Evolutionary conservation across 2,797 vertebrate species (phyloP), one percentile per base, ranked within the genome.

Genomic region (Pantherophis alleghaniensis): DNA sequence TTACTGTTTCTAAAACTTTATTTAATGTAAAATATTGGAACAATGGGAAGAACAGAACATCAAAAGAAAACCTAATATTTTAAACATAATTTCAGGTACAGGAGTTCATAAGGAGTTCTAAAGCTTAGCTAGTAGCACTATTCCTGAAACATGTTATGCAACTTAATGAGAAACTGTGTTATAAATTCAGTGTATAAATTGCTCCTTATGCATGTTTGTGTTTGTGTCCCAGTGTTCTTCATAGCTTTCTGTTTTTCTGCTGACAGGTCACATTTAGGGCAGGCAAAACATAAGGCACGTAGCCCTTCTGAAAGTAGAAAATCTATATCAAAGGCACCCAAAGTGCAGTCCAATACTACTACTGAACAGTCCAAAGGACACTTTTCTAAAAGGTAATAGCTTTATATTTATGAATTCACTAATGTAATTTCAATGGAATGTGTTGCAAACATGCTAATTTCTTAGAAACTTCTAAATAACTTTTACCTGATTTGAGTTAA

Each of bases 241-340:
- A 98, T 97, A 98, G 97, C 96, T 97, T 96, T 98, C 96, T 98
- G 96, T 98, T 98, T 74, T 99, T 98, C 98, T 98, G 98, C 98
- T 98, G 98, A 98, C 99, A 99, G 99, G 98, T 99, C 99, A 98
- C 99, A 99, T 97, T 99, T 99, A 99, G 99, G 99, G 98, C 99
- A 99, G 98, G 98, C 98, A 98, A 99, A 99, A 98, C 98, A 99
- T 98, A 99, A 99, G 98, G 98, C 98, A 98, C 98, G 98, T 99
- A 99, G 98, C 98, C 99, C 98, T 98, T 98, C 99, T 98, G 99
- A 99, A 98, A 99, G 98, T 98, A 99, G 98, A 99, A 99, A 99
- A 99, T 98, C 98, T 98, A 98, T 99, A 98, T 98, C 98, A 98
- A 99, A 99, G 98, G 98, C 99, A 99, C 98, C 99, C 98, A 99